A percentile compares a stretch with the other conserved stretches of the same genome.
These are phyloP conservation scores for Nebria ingens DNA, from an alignment of 1,140 invertebrate species.

Conservation along the genomic window DNA sequence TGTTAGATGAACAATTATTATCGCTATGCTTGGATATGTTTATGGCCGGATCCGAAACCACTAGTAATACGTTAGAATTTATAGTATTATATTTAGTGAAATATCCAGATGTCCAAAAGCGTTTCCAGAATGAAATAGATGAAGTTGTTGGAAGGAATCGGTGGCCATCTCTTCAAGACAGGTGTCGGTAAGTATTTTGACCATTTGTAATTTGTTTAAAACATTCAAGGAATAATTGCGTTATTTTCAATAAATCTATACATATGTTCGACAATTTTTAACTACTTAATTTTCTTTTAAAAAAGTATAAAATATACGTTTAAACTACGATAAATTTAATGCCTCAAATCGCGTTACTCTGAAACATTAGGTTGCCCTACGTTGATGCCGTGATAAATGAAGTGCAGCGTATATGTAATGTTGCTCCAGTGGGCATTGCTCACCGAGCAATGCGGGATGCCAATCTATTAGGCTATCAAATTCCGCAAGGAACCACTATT, in stretches of 20 bases:
- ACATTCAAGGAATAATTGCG: background rate
- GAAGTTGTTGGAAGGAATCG: slow-evolving; percentile 45
- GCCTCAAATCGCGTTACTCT: slow-evolving; percentile 9
- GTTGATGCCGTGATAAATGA: slow-evolving; percentile 50
- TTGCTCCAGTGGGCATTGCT: slow-evolving; percentile 50
- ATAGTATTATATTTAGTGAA: slow-evolving; percentile 51
- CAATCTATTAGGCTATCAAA: slow-evolving; percentile 43
- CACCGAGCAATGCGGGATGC: slow-evolving; percentile 46
- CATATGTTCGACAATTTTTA: no score
- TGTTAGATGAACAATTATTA: slow-evolving; percentile 50
- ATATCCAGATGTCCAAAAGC: slow-evolving; percentile 52
- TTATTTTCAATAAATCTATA: background rate
- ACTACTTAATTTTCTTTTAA: background rate
- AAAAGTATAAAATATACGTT: background rate
- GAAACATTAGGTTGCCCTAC: slow-evolving; percentile 42
- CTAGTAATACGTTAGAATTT: slow-evolving; percentile 50
- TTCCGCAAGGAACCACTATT: slow-evolving; percentile 61
- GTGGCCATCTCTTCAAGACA: slow-evolving; percentile 47
- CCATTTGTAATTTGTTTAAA: background rate
- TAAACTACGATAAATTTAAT: background rate
- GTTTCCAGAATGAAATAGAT: slow-evolving; percentile 59
- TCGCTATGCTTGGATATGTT: slow-evolving; percentile 58
- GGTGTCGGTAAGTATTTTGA: slow-evolving; percentile 34
- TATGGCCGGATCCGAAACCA: slow-evolving; percentile 59
- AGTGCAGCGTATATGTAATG: slow-evolving; percentile 42